These are phyloP conservation scores for Bradypodion pumilum DNA, from an alignment of 2,797 vertebrate species.

Conservation along the genomic window DNA sequence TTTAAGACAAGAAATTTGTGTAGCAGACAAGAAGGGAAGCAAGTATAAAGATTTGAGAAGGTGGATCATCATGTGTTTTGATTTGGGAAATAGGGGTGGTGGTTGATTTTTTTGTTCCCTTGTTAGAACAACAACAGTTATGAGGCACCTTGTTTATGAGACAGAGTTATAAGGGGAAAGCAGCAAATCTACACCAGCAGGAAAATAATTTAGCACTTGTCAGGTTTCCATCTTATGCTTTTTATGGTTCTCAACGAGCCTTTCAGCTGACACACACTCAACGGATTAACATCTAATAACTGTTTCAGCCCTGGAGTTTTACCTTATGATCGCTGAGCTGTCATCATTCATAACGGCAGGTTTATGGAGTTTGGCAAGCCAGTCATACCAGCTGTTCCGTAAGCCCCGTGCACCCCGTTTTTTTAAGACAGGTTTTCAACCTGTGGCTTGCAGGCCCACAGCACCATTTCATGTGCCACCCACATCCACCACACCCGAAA, in stretches of 20 bases:
- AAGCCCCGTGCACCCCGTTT: neutral
- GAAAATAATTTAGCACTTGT: constrained; percentile 8
- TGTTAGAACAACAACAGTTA: constrained; percentile 12
- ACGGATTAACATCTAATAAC: constrained; percentile 28
- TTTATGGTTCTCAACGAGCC: constrained; percentile 23
- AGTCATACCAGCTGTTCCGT: constrained; percentile 41
- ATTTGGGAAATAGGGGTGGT: neutral
- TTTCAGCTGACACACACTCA: constrained; percentile 32
- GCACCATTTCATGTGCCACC: no score
- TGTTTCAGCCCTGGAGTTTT: constrained; percentile 31
- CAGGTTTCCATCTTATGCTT: constrained; percentile 4
- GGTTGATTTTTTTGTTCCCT: constrained; percentile 20
- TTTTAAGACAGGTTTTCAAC: no score
- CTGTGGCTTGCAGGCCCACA: no score
- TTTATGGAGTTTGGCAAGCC: constrained; percentile 48
- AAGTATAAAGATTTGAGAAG: neutral
- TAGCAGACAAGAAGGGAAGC: neutral
- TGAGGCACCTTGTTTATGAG: constrained; percentile 2
- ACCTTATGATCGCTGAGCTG: constrained; percentile 39
- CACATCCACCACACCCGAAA: no score
- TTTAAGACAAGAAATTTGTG: neutral
- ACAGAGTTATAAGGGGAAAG: neutral
- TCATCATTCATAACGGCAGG: constrained; percentile 27
- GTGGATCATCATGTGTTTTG: neutral
- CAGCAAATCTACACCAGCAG: neutral